Evolutionary conservation across 2,113 vertebrate species (phyloP).

Genomic region (Ptilonorhynchus violaceus): DNA sequence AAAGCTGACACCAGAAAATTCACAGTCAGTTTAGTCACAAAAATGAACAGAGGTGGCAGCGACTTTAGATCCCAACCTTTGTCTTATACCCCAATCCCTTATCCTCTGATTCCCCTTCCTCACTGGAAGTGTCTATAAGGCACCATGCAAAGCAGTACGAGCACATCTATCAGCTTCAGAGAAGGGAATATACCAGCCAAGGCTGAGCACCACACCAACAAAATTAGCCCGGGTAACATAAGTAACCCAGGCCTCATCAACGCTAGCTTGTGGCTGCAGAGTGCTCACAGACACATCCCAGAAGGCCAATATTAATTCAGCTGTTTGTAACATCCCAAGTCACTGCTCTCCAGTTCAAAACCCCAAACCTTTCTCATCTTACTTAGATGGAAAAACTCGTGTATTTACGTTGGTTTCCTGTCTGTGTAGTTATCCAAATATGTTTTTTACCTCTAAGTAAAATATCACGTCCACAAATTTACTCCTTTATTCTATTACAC

Average conservation of each 20-base stretch:
- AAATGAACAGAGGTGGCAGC: neutral
- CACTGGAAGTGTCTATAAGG: neutral
- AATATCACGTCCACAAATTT: constrained; percentile 40
- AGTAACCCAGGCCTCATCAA: neutral
- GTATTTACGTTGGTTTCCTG: neutral
- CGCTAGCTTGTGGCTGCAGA: neutral
- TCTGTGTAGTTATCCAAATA: neutral
- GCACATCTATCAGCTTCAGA: neutral
- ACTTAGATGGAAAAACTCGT: neutral
- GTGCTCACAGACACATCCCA: neutral
- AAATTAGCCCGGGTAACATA: neutral
- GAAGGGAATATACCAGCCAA: neutral
- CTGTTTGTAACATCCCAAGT: neutral
- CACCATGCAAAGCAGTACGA: accelerated
- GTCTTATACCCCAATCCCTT: neutral
- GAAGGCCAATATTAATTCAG: constrained; percentile 5
- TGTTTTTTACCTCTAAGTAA: neutral
- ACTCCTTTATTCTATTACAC: neutral
- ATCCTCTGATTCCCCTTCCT: neutral
- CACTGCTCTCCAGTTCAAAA: neutral
- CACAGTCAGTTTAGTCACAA: accelerated
- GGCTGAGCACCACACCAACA: neutral
- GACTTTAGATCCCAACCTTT: neutral
- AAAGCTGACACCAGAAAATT: neutral
- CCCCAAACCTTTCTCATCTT: neutral